Percentiles rank a stretch among this genome's conserved stretches.
Evolutionary conservation across 2,113 vertebrate species (phyloP).

Genomic region (Noctilio leporinus): DNA sequence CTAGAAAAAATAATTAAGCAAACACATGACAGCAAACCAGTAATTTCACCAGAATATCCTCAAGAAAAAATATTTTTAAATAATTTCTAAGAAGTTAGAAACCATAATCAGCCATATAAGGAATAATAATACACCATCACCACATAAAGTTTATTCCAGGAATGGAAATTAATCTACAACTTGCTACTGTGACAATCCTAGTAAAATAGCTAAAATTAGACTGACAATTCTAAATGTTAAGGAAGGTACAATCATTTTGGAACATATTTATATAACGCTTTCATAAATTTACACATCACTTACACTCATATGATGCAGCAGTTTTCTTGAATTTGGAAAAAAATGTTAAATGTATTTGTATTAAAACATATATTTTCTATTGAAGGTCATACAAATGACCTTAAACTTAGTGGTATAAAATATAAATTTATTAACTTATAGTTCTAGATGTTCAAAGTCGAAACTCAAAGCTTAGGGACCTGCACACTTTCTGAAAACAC

Average conservation of each 20-base stretch:
- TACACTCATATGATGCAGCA: not conserved
- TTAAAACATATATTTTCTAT: not conserved
- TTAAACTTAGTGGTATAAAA: not conserved
- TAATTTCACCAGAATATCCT: not conserved
- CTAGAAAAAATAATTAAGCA: not conserved
- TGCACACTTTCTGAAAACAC: not conserved
- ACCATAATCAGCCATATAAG: not conserved
- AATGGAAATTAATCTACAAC: not conserved
- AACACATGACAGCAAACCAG: not conserved
- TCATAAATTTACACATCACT: not conserved
- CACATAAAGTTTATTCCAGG: not conserved
- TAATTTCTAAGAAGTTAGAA: not conserved
- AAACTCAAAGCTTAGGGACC: not conserved
- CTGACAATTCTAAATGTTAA: not conserved
- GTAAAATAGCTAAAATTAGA: not conserved
- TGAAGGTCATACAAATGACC: not conserved
- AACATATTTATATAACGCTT: not conserved
- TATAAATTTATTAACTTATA: not conserved
- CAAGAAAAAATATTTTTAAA: not conserved
- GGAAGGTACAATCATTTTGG: not conserved
- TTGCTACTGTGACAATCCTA: not conserved
- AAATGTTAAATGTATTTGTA: not conserved
- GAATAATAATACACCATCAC: not conserved
- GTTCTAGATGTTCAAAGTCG: not conserved
- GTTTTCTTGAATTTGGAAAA: not conserved